Percentiles rank a stretch among this genome's conserved stretches.
Conservation (phyloP, 2,113 vertebrate species). For the Urocolius indicus region DNA sequence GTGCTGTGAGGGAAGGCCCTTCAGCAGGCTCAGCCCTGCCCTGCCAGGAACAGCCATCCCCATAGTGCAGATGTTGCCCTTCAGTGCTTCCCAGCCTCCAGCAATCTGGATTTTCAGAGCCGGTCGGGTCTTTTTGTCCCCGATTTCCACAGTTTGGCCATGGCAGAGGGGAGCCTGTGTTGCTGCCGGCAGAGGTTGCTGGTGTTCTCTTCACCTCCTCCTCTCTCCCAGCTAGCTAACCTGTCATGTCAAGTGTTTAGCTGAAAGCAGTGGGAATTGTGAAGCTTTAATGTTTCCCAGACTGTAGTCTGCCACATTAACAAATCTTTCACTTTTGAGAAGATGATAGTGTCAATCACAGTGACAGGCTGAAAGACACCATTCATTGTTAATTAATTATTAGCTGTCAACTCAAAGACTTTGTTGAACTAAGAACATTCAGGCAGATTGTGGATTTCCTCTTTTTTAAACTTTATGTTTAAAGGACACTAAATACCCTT, state of each 20-base stretch:
- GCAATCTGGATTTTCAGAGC: background rate
- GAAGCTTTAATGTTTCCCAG: constrained; percentile 74
- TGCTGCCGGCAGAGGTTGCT: constrained; percentile 52
- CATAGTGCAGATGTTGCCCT: fast-evolving
- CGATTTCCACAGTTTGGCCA: background rate
- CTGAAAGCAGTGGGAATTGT: constrained; percentile 72
- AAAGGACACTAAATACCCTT: constrained; percentile 73
- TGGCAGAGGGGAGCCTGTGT: background rate
- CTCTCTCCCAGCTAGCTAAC: constrained; percentile 23
- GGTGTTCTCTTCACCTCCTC: constrained; percentile 13
- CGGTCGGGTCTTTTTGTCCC: background rate
- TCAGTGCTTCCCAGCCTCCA: background rate
- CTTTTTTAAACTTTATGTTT: constrained; percentile 71
- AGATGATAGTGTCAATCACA: constrained; percentile 75
- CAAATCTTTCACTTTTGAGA: constrained; percentile 74
- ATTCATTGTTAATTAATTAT: constrained; percentile 83
- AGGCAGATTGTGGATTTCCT: constrained; percentile 69
- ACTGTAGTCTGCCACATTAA: constrained; percentile 74
- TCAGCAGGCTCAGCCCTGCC: background rate
- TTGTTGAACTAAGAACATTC: constrained; percentile 72
- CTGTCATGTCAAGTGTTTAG: constrained; percentile 65
- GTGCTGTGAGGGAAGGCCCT: background rate
- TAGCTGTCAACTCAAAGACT: constrained; percentile 74
- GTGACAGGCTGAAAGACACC: constrained; percentile 73
- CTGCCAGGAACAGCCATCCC: fast-evolving